Evolutionary conservation across 2,797 vertebrate genomes (phyloP), one percentile per base, ranked within the genome.

Genomic region (Alectoris magna): DNA sequence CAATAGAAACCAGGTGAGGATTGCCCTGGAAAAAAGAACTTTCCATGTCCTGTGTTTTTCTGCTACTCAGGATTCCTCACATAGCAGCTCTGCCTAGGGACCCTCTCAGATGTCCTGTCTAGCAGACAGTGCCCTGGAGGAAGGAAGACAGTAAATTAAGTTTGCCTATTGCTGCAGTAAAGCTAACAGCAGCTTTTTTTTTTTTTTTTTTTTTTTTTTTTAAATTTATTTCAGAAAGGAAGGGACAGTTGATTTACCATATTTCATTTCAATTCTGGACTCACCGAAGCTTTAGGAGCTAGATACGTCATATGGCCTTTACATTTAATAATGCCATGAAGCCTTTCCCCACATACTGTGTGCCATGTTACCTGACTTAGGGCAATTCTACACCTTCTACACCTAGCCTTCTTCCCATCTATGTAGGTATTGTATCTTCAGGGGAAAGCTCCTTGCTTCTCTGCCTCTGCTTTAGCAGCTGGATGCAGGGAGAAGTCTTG

Each of bases 341-440:
- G 51, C 27, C 10, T 69, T 74, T 66, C 24, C 27, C 67, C 36
- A 29, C 0, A 2, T 31, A 41, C 27, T 41, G 24, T 21, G 39
- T 48, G 11, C 5, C 0, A 0, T 2, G 0, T 36, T 76, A 38
- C 14, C 9, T n/a, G 43, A 19, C 27, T 13, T 41, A 14, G 15
- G 22, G 19, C 75, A 16, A 19, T 49, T 49, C 48, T 49, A 49
- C 48, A 49, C 23, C 48, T 49, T 24, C 48, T 49, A 49, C 48
- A 49, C 51, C 71, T 39, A 38, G 43, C 36, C 10, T n/a, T 23
- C 14, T 10, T 78, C 11, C 27, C 23, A 23, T 17, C 60, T 83
- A 49, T 23, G 62, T 10, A 44, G 70, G 5, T 53, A 24, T 22
- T 70, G 11, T 26, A 22, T 44, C 17, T 58, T 58, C 14, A 26